Evolutionary conservation across 1,140 invertebrate species (phyloP).

Genomic region (Papilio xuthus): DNA sequence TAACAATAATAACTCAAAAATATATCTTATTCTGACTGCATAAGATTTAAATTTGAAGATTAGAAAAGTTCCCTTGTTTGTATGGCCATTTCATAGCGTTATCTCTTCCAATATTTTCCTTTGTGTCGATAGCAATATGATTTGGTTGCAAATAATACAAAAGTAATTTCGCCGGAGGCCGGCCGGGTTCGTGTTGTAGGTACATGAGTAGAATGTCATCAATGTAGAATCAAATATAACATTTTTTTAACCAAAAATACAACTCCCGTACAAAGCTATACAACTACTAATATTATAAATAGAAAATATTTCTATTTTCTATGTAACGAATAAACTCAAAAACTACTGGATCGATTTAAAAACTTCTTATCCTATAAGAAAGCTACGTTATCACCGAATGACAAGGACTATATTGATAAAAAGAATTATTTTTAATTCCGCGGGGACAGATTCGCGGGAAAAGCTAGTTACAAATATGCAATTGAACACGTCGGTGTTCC

Average conservation of each 20-base stretch:
- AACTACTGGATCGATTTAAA: too few species aligned
- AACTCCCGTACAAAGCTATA: neutral
- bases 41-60: slow-evolving; percentile 44
- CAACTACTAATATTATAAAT: too few species aligned
- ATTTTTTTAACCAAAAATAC: slow-evolving; percentile 13
- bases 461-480: neutral
- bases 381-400: too few species aligned
- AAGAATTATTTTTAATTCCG: too few species aligned
- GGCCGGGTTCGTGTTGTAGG: slow-evolving; percentile 7
- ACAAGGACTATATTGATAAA: too few species aligned
- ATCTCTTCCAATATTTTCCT: slow-evolving; percentile 39
- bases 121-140: slow-evolving; percentile 37
- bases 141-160: slow-evolving; percentile 36
- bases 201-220: slow-evolving; percentile 22
- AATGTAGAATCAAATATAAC: neutral
- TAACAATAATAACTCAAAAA: slow-evolving; percentile 32
- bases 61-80: slow-evolving; percentile 18
- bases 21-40: slow-evolving; percentile 38
- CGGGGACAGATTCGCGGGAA: too few species aligned
- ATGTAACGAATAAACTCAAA: too few species aligned
- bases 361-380: too few species aligned
- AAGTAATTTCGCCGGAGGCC: slow-evolving; percentile 33
- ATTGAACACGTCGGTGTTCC: too few species aligned
- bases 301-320: too few species aligned
- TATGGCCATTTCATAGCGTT: slow-evolving; percentile 38